phyloP scores from a whole-genome alignment of 2,888 invertebrate species.

The Vannuccia rotundouncinata region DNA sequence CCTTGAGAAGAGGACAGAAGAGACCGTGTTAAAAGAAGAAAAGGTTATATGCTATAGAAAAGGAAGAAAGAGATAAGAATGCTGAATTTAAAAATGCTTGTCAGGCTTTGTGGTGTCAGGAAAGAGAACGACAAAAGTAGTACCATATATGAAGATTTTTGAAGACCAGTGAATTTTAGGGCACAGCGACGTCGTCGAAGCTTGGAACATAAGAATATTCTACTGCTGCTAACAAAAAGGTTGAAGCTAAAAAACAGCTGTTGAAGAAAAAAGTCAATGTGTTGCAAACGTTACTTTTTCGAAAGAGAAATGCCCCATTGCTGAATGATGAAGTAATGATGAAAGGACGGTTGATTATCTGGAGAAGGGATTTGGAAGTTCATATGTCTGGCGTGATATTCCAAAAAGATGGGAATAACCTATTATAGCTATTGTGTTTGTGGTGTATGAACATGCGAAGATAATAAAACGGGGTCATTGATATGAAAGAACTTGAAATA shows the following conservation, averaged over 20 bases:
- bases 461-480: not conserved
- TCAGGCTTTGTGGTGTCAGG: not conserved
- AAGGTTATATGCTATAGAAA: not conserved
- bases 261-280: no score
- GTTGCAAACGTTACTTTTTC: constrained; percentile 1
- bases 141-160: not conserved
- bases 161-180: not conserved
- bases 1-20: constrained; percentile 17
- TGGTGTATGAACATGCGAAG: not conserved
- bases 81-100: not conserved
- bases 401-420: constrained; percentile 6
- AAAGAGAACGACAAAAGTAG: constrained; percentile 4
- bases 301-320: not conserved
- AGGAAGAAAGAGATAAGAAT: not conserved
- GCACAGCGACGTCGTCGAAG: constrained; percentile 21
- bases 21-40: not conserved
- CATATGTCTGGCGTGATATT: constrained; percentile 11
- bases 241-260: no score
- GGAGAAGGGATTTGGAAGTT: not conserved
- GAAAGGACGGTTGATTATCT: not conserved
- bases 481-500: not conserved
- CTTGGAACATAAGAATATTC: no score
- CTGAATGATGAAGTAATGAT: not conserved
- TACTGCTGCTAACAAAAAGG: no score
- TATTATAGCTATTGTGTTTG: constrained; percentile 14